A percentile compares a stretch with the other conserved stretches of the same genome.
Evolutionary conservation across 2,888 invertebrate genomes (phyloP).

Genomic region (Sphaerophoria taeniata): DNA sequence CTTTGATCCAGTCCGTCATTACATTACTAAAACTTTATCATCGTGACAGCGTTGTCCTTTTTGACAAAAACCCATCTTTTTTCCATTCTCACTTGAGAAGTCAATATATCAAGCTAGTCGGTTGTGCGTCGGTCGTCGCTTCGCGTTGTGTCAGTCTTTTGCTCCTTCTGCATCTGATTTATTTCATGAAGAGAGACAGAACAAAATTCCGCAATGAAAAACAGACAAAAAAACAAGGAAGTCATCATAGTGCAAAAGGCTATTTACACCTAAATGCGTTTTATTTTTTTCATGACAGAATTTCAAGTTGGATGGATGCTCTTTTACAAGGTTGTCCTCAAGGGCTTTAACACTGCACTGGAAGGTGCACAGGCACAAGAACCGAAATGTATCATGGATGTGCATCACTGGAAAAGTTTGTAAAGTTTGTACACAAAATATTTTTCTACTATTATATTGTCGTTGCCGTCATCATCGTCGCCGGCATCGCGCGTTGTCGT

Average conservation of each 20-base stretch:
- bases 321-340: slow-evolving; percentile 36
- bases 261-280: slow-evolving; percentile 53
- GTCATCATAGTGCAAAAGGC: slow-evolving; percentile 32
- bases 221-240: slow-evolving; percentile 8
- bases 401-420: slow-evolving; percentile 43
- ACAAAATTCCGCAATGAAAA: slow-evolving; percentile 34
- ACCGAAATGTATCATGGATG: slow-evolving; percentile 46
- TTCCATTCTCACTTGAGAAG: neutral
- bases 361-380: too few relatives aligned
- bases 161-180: slow-evolving; percentile 35
- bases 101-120: neutral
- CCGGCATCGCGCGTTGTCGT: too few relatives aligned
- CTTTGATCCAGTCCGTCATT: slow-evolving; percentile 66
- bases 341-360: slow-evolving; percentile 17
- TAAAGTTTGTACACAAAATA: slow-evolving; percentile 65
- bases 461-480: neutral
- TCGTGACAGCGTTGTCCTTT: slow-evolving; percentile 31
- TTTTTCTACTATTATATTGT: slow-evolving; percentile 42
- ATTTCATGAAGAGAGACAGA: slow-evolving; percentile 36
- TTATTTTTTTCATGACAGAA: slow-evolving; percentile 18
- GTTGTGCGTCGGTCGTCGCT: too few relatives aligned
- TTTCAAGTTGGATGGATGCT: slow-evolving; percentile 50
- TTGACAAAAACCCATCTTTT: slow-evolving; percentile 10
- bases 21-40: slow-evolving; percentile 60
- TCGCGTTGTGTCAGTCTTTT: neutral